phyloP scores from a whole-genome alignment of 2,888 invertebrate species.

The Dicyrtoma fusca region DNA sequence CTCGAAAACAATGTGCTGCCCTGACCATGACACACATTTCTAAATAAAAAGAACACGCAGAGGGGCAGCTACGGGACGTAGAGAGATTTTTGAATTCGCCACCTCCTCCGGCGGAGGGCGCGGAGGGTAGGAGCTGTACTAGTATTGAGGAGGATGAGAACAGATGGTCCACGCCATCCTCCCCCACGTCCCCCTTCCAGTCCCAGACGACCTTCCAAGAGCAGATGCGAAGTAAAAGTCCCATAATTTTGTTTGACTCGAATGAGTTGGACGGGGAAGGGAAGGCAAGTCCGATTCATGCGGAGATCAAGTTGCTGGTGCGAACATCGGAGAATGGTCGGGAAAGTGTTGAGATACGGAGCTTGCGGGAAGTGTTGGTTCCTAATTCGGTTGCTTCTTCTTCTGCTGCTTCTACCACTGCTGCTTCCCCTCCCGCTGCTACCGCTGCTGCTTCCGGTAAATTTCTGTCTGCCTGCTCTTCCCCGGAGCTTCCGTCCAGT shows the following conservation, averaged over 20 bases:
- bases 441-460: slow-evolving; percentile 47
- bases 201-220: background rate
- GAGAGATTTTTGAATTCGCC: background rate
- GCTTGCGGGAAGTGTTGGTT: slow-evolving; percentile 60
- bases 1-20: background rate
- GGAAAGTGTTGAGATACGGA: slow-evolving; percentile 63
- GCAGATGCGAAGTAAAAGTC: slow-evolving; percentile 33
- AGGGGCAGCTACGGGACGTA: background rate
- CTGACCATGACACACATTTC: background rate
- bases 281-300: slow-evolving; percentile 58
- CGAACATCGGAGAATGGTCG: slow-evolving; percentile 62
- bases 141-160: slow-evolving; percentile 2
- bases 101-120: background rate
- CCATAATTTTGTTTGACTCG: slow-evolving; percentile 38
- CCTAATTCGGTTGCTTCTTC: slow-evolving; percentile 38
- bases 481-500: slow-evolving; percentile 49
- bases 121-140: background rate
- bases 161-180: background rate
- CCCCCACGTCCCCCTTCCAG: slow-evolving; percentile 8
- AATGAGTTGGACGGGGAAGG: slow-evolving; percentile 41
- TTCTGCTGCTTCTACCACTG: slow-evolving; percentile 14
- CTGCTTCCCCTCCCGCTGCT: background rate
- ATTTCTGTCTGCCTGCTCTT: slow-evolving; percentile 21
- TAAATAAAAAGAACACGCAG: background rate
- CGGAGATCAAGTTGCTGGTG: slow-evolving; percentile 64